Conservation (phyloP, 2,797 vertebrate genomes). For the Cichlasoma orientale region DNA sequence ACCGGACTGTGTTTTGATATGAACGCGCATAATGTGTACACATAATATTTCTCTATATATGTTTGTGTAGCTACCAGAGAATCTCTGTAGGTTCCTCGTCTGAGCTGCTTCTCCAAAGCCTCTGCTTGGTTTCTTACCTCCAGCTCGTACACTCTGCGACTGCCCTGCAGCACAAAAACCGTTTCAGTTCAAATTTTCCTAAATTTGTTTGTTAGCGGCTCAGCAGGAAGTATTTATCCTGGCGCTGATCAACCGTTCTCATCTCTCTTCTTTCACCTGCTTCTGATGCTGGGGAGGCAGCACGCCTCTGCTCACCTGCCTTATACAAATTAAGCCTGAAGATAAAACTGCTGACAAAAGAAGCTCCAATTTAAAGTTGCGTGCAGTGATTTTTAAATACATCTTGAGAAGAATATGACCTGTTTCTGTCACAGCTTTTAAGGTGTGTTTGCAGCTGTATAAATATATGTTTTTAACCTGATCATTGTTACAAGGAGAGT, state of each 20-base stretch:
- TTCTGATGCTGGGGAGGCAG: background rate
- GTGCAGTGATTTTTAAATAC: background rate
- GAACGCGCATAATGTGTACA: background rate
- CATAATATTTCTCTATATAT: background rate
- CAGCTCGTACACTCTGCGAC: constrained; percentile 90
- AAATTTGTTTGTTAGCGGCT: background rate
- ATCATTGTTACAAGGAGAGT: no score
- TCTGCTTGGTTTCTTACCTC: constrained; percentile 90
- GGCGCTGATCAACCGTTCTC: background rate
- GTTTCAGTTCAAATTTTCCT: background rate
- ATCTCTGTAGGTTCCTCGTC: constrained; percentile 86
- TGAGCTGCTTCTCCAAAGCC: constrained; percentile 87
- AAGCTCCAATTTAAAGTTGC: background rate
- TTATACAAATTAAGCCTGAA: background rate
- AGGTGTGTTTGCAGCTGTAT: background rate
- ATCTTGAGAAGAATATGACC: background rate
- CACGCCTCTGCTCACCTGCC: background rate
- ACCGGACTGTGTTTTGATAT: background rate
- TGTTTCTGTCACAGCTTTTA: background rate
- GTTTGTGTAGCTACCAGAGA: constrained; percentile 84
- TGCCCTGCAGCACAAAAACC: constrained; percentile 82
- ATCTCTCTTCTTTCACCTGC: background rate
- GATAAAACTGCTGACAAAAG: background rate
- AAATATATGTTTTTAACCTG: background rate
- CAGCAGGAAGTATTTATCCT: background rate